A percentile compares a stretch with the other conserved stretches of the same genome.
Evolutionary conservation across 2,113 vertebrate species (phyloP).

Genomic region (Siniperca knerii): DNA sequence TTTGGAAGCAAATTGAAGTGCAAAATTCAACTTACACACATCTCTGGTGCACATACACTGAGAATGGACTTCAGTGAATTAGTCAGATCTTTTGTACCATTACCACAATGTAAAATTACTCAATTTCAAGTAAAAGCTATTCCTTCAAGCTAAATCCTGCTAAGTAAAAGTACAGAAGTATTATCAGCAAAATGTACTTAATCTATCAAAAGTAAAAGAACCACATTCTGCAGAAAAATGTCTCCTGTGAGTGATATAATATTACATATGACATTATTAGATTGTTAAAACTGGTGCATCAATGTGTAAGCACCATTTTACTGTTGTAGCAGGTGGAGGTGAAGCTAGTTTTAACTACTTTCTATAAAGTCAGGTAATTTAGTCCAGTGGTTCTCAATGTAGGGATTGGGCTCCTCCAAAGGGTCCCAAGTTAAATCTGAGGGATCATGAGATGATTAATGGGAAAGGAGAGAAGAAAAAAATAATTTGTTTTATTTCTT

Average conservation of each 20-base stretch:
- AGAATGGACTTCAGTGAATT: too few species aligned
- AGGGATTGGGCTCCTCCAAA: background rate
- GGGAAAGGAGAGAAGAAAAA: background rate
- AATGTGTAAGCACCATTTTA: too few species aligned
- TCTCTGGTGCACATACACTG: too few species aligned
- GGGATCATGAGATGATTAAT: background rate
- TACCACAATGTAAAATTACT: background rate
- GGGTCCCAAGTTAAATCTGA: background rate
- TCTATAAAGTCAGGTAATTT: background rate
- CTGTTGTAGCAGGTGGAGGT: too few species aligned
- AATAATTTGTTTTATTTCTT: too few species aligned
- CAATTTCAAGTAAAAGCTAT: background rate
- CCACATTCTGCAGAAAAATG: too few species aligned
- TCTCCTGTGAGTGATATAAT: too few species aligned
- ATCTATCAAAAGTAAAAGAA: background rate
- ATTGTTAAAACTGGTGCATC: too few species aligned
- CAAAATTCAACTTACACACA: too few species aligned
- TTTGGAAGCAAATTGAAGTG: background rate
- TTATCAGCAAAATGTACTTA: background rate
- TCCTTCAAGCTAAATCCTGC: background rate
- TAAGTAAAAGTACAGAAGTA: background rate
- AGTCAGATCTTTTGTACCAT: background rate
- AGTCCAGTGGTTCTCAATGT: background rate
- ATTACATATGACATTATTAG: too few species aligned
- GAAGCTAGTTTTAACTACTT: too few species aligned